A percentile compares a stretch with the other conserved stretches of the same genome.
Evolutionary conservation across 2,888 invertebrate genomes (phyloP).

Genomic region (Teinopalpus imperialis): DNA sequence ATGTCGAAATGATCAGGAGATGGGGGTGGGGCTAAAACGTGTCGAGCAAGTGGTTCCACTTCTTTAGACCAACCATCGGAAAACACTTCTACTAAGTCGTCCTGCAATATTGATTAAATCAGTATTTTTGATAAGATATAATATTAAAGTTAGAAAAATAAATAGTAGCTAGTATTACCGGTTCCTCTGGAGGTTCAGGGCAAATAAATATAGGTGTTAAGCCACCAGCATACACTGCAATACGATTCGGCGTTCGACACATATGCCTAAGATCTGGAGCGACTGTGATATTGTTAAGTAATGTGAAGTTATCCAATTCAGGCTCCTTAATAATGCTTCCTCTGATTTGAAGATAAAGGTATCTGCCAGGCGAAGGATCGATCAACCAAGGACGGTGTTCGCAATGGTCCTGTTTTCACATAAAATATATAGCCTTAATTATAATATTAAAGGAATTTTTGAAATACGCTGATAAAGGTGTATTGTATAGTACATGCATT

Average conservation of each 20-base stretch:
- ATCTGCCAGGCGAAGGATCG: slow-evolving; percentile 88
- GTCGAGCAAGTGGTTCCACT: slow-evolving; percentile 79
- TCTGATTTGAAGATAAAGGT: slow-evolving; percentile 89
- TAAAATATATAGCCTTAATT: not conserved
- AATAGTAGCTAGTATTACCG: slow-evolving; percentile 34
- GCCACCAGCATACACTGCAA: slow-evolving; percentile 89
- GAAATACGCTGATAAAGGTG: no score
- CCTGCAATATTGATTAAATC: slow-evolving; percentile 54
- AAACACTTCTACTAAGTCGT: slow-evolving; percentile 89
- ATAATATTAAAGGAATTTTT: no score
- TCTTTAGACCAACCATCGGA: slow-evolving; percentile 89
- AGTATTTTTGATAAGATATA: no score
- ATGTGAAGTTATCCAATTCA: slow-evolving; percentile 71
- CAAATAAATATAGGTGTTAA: slow-evolving; percentile 83
- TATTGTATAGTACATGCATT: no score
- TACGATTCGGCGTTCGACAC: slow-evolving; percentile 90
- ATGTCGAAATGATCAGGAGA: slow-evolving; percentile 82
- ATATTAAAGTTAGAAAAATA: no score
- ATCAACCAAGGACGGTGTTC: slow-evolving; percentile 91
- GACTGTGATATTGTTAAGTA: slow-evolving; percentile 81
- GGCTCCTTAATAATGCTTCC: slow-evolving; percentile 83
- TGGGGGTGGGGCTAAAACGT: slow-evolving; percentile 79
- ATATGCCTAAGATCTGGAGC: slow-evolving; percentile 78
- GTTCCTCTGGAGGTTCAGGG: slow-evolving; percentile 69
- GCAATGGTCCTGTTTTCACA: slow-evolving; percentile 85